Conservation (phyloP, 2,888 invertebrate genomes). For the Cheilosia impressa region DNA sequence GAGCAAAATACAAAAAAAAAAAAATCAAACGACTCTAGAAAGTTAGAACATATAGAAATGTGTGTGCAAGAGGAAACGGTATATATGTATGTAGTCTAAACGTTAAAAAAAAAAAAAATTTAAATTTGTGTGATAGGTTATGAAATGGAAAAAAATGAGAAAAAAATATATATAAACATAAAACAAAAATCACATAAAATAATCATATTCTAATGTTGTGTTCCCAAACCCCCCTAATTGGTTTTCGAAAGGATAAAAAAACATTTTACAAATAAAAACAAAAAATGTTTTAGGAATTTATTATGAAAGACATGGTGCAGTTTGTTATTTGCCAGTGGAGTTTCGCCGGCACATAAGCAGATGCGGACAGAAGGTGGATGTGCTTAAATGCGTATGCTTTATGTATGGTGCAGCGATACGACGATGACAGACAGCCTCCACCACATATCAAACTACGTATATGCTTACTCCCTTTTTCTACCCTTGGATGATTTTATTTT, state of each 20-base stretch:
- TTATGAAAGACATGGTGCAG: constrained; percentile 43
- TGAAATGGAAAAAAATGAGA: constrained; percentile 9
- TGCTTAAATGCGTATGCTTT: constrained; percentile 33
- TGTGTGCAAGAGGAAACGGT: constrained; percentile 38
- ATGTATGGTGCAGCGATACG: constrained; percentile 43
- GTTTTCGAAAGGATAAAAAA: constrained; percentile 44
- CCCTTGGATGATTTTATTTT: constrained; percentile 7
- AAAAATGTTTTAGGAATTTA: constrained; percentile 59
- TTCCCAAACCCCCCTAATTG: constrained; percentile 14
- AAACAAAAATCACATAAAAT: constrained; percentile 31
- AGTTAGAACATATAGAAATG: constrained; percentile 29
- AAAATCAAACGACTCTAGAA: constrained; percentile 30
- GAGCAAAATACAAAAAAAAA: constrained; percentile 58
- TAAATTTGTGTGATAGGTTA: constrained; percentile 4
- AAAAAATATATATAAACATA: constrained; percentile 22
- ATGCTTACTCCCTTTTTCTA: constrained; percentile 13
- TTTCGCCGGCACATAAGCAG: background rate
- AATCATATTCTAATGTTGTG: constrained; percentile 44
- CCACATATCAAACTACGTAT: constrained; percentile 16
- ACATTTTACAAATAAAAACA: constrained; percentile 59
- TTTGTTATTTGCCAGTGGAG: constrained; percentile 37
- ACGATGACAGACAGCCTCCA: constrained; percentile 14
- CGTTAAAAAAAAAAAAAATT: no score
- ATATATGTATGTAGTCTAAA: background rate
- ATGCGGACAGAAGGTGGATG: constrained; percentile 15